Base-by-base conservation (phyloP, 2,113 vertebrate species). In the Pseudorhombus dupliciocellatus region DNA sequence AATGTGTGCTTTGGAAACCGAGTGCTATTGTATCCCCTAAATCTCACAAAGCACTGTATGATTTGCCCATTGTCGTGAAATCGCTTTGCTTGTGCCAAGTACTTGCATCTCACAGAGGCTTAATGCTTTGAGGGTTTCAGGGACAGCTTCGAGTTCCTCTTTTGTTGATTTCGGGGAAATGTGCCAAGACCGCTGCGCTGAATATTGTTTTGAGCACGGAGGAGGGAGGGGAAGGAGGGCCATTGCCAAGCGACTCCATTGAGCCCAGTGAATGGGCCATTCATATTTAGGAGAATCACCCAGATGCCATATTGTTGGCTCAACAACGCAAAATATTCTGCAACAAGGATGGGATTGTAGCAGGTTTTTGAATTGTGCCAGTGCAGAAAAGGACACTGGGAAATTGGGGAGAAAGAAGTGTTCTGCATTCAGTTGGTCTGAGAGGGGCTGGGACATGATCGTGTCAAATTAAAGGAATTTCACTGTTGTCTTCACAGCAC, bases 241-340 rank as follows among this genome's bases (percentile, higher is more conserved):
- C 77, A 77, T 67, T 91, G 90, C 87, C 90, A 91, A 91, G 87
- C 81, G 78, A 82, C 81, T 83, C 88, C 85, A 90, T 92, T 92
- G 87, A 92, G 87, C 59, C 60, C 54, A 15, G 79, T 92, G 90
- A 92, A 92, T 92, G 88, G 90, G 78, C 88, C 89, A 91, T 92
- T 92, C 91, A 92, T 91, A 91, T 92, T 90, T 92, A 81, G 84
- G 73, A 90, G 87, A 91, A 88, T 92, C 84, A 82, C 84, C 84
- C 87, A 91, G 90, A 92, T 88, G 88, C 90, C 91, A 88, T 90
- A 91, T 90, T 92, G 91, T 92, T 90, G 90, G 85, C 87, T 90
- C 84, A 91, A 92, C 88, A 89, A 87, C 84, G 81, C 84, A 84
- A 84, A 89, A 90, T 84, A 86, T 89, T 88, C 85, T 88, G 63